These are phyloP conservation scores for Congeria kusceri DNA, from an alignment of 2,888 invertebrate genomes.

Conservation along the genomic window DNA sequence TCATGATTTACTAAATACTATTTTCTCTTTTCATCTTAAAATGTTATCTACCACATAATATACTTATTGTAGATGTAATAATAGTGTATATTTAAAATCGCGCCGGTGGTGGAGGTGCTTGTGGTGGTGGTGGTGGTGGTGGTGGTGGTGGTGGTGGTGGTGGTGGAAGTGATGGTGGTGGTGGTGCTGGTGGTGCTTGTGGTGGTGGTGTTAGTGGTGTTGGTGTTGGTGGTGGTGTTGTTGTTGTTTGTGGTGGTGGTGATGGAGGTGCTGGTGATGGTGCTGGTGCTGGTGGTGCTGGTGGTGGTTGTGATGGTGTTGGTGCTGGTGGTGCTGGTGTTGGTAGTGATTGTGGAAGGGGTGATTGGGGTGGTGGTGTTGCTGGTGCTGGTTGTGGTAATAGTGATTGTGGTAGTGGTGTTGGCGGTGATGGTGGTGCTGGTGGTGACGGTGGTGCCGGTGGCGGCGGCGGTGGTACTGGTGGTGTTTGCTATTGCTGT, in stretches of 20 bases:
- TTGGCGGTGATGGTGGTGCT: background rate
- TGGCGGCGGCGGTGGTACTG: background rate
- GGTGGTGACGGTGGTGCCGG: background rate
- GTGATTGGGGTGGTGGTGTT: background rate
- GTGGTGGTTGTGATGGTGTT: background rate
- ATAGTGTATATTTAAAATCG: no score
- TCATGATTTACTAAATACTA: no score
- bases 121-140: background rate
- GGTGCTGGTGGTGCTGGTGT: background rate
- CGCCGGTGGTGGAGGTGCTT: background rate
- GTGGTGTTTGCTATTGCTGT: background rate
- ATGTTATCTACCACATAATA: no score
- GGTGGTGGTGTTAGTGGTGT: background rate
- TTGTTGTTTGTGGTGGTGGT: background rate
- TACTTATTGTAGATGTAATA: no score
- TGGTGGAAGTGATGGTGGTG: background rate
- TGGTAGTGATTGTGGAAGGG: background rate
- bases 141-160: background rate
- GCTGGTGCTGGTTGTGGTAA: background rate
- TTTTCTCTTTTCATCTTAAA: no score
- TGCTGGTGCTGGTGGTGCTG: background rate
- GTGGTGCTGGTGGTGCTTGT: conserved; percentile 4
- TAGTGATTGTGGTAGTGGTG: background rate
- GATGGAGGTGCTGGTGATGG: background rate
- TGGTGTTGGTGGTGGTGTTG: background rate